Evolutionary conservation across 2,888 invertebrate species (phyloP).

Genomic region (Osmoderma eremita): DNA sequence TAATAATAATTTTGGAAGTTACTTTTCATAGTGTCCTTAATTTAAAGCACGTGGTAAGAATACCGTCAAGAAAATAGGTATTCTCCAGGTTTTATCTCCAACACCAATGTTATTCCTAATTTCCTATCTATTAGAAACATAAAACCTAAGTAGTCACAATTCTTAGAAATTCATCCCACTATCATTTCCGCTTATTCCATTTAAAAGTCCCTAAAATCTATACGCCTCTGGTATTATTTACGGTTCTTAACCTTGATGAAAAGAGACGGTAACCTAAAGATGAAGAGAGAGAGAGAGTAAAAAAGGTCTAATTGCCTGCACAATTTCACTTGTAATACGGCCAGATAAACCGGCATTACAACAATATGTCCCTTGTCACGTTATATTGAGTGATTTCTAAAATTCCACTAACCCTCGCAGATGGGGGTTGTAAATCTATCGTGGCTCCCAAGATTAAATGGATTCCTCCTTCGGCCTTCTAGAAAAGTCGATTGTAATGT

Average conservation of each 20-base stretch:
- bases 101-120: not conserved
- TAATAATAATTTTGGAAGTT: not conserved
- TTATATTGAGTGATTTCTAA: slow-evolving; percentile 37
- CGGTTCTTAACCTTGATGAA: not conserved
- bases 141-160: not conserved
- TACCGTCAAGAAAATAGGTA: not conserved
- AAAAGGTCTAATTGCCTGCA: slow-evolving; percentile 39
- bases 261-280: not conserved
- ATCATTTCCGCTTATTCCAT: slow-evolving; percentile 3
- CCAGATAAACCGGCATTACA: slow-evolving; percentile 38
- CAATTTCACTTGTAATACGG: slow-evolving; percentile 39
- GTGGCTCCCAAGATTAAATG: slow-evolving; percentile 35
- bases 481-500: slow-evolving; percentile 31
- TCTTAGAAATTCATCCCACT: not conserved
- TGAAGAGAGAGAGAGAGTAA: not conserved
- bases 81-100: not conserved
- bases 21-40: not conserved
- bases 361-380: slow-evolving; percentile 39
- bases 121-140: not conserved
- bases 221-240: not conserved
- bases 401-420: slow-evolving; percentile 36
- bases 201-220: no score
- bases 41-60: not conserved
- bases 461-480: slow-evolving; percentile 35
- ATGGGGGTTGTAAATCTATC: slow-evolving; percentile 41